Base-by-base conservation (phyloP, 2,888 invertebrate species). In the Biston betularia region DNA sequence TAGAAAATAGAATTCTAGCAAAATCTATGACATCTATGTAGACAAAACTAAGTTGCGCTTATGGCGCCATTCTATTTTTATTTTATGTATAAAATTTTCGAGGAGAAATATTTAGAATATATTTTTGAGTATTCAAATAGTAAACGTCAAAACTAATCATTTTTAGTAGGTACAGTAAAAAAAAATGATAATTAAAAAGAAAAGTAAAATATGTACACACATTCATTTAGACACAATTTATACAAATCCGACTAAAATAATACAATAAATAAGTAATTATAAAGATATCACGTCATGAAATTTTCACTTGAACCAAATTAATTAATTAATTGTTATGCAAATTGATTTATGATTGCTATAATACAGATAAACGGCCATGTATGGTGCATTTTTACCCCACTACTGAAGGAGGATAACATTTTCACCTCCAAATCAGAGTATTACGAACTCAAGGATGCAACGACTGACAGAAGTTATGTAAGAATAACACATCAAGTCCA, bases 31-130 rank as follows among this genome's bases (percentile, higher is more conserved):
- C 64, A 65, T 59, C 70, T 73, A 65, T 64, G 34, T 54, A 56
- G 66, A 64, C 46, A 66, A 66, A 63, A 46, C 64, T 70, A 65
- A 14, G 1, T 54, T 34, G 61, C 69, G 69, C 67, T 10, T 68
- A 69, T 42, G 58, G 44, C 68, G 64, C 63, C 14, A 63, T 60
- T n/a, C 65, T 72, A 66, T 58, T 48, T 40, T 15, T 72, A 66
- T 58, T 48, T 40, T 15, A 65, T 63, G 71, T 75, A 73, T 66
- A 75, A 73, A 72, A 58, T 49, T 63, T n/a, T 68, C 8, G 57
- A 52, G 38, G 62, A 71, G 63, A 68, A 62, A 53, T 62, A 53
- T 67, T 61, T 62, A 68, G 46, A 60, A 55, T 63, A 57, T 59
- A 62, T 54, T 62, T 24, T 65, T 68, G 65, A 69, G 68, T 69